These are phyloP conservation scores for Pachycephus smyrnensis DNA, from an alignment of 2,888 invertebrate genomes.

Conservation along the genomic window DNA sequence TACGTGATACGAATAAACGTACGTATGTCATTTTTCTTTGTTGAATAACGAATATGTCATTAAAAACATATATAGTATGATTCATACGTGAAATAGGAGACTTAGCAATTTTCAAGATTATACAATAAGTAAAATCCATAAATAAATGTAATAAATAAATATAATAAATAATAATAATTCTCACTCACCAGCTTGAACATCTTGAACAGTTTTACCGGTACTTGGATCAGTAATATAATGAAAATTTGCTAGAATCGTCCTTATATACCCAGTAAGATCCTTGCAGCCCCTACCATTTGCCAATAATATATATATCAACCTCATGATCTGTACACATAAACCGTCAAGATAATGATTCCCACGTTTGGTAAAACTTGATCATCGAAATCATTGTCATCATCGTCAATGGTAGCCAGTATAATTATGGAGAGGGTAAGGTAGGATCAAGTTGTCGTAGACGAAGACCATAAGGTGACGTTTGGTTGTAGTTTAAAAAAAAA, in stretches of 20 bases:
- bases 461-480: not conserved
- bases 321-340: too few species aligned
- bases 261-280: conserved; percentile 26
- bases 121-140: not conserved
- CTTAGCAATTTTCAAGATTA: not conserved
- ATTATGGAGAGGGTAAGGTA: not conserved
- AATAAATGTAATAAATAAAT: too few species aligned
- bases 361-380: not conserved
- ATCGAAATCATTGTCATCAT: not conserved
- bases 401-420: not conserved
- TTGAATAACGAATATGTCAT: not conserved
- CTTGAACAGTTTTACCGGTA: conserved; percentile 40
- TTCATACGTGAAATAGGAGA: not conserved
- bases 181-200: conserved; percentile 68
- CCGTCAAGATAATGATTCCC: not conserved
- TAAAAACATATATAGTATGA: not conserved
- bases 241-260: conserved; percentile 10
- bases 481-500: not conserved
- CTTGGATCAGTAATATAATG: conserved; percentile 27
- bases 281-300: not conserved
- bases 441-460: not conserved
- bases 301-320: not conserved
- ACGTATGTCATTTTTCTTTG: not conserved
- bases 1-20: not conserved
- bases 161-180: not conserved